phyloP scores from a whole-genome alignment of 2,113 vertebrate genomes.

The Paratilapia polleni region DNA sequence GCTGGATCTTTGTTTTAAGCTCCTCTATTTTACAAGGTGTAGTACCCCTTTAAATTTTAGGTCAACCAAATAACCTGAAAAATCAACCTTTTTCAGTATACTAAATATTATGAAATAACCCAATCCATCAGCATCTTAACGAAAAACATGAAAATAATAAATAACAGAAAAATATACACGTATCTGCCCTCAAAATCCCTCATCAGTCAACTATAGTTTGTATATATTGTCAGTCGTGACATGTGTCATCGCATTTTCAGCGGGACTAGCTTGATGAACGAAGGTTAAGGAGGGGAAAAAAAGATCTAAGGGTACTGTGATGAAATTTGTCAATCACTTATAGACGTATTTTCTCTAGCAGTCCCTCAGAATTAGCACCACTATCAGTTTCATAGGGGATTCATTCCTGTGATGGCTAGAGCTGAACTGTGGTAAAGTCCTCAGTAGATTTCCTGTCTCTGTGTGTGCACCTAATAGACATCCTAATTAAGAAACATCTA shows the following conservation, averaged over 20 bases:
- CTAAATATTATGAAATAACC: neutral
- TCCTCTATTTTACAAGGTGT: neutral
- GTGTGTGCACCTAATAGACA: neutral
- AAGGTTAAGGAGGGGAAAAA: neutral
- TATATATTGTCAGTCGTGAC: neutral
- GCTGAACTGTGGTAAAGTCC: slow-evolving; percentile 2
- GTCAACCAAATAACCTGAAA: neutral
- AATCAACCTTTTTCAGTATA: neutral
- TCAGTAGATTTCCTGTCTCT: neutral
- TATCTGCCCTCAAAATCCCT: neutral
- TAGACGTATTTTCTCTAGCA: neutral
- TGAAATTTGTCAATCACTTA: neutral
- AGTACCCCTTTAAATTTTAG: slow-evolving; percentile 3
- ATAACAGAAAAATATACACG: slow-evolving; percentile 43
- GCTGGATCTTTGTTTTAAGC: neutral
- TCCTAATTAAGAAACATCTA: neutral
- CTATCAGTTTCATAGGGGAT: neutral
- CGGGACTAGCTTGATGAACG: neutral
- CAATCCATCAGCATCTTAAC: slow-evolving; percentile 1
- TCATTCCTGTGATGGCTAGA: slow-evolving; percentile 15
- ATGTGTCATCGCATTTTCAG: neutral
- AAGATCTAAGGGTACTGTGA: neutral
- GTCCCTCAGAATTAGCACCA: slow-evolving; percentile 18
- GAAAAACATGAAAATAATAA: slow-evolving; percentile 39
- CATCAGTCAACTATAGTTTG: neutral